A percentile compares a stretch with the other conserved stretches of the same genome.
Conservation (phyloP, 2,113 vertebrate genomes). For the Anoplopoma fimbria region DNA sequence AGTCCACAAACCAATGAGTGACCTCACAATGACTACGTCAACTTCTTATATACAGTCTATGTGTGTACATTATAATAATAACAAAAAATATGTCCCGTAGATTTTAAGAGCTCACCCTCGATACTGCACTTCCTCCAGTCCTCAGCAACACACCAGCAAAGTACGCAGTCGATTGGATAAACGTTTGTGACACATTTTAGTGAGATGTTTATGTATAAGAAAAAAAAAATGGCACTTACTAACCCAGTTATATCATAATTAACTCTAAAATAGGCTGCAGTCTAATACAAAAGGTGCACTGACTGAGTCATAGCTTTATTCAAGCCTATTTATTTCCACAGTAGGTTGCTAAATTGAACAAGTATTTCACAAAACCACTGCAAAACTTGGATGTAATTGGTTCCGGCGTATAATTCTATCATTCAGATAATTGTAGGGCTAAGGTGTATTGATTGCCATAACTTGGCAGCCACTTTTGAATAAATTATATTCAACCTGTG, state of each 20-base stretch:
- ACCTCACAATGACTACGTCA: too few species aligned
- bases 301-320: not conserved
- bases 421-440: not conserved
- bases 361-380: not conserved
- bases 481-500: not conserved
- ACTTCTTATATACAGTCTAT: too few species aligned
- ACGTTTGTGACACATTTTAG: too few species aligned
- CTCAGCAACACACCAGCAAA: not conserved
- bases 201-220: not conserved
- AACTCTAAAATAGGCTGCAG: not conserved
- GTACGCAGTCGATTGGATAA: too few species aligned
- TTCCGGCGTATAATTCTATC: not conserved
- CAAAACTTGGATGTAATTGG: not conserved
- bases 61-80: too few species aligned
- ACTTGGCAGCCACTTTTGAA: not conserved
- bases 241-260: not conserved
- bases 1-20: too few species aligned
- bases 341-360: not conserved
- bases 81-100: too few species aligned
- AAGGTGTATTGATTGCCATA: slow-evolving; percentile 10
- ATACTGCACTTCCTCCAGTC: not conserved
- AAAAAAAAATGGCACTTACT: not conserved
- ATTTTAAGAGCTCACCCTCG: too few species aligned
- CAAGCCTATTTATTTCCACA: not conserved
- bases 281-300: not conserved